A percentile compares a stretch with the other conserved stretches of the same genome.
phyloP scores from a whole-genome alignment of 2,113 vertebrate genomes.

The Myrmophylax atrothorax region DNA sequence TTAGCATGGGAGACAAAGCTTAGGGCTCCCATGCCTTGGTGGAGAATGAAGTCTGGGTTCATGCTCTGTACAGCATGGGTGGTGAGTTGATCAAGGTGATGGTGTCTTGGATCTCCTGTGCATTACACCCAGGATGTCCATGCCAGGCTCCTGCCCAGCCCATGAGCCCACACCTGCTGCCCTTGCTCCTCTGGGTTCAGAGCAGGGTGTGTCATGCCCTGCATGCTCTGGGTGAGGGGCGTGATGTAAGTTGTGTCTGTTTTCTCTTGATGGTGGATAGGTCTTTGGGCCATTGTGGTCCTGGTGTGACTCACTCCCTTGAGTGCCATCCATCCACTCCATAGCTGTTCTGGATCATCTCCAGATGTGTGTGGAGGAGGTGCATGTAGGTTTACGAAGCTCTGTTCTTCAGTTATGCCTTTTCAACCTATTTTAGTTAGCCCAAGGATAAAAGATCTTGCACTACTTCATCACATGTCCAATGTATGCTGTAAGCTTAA shows the following conservation, averaged over 20 bases:
- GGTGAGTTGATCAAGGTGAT: not conserved
- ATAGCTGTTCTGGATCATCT: not conserved
- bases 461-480: not conserved
- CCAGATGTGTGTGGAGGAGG: not conserved
- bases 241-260: not conserved
- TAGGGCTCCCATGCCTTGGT: not conserved
- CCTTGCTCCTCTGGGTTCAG: not conserved
- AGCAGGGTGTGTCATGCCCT: not conserved
- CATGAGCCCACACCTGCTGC: not conserved
- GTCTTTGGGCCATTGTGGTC: not conserved
- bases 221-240: accelerated
- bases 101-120: not conserved
- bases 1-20: not conserved
- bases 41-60: not conserved
- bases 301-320: not conserved
- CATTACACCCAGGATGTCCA: not conserved
- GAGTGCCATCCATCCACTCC: not conserved
- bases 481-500: not conserved
- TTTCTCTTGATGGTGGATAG: not conserved
- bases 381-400: accelerated
- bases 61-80: accelerated
- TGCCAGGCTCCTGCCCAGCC: not conserved
- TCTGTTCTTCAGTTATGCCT: not conserved
- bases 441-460: not conserved
- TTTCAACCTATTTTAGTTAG: not conserved